Conservation (phyloP, 1,140 invertebrate genomes). For the Cyrtorhinus lividipennis region DNA sequence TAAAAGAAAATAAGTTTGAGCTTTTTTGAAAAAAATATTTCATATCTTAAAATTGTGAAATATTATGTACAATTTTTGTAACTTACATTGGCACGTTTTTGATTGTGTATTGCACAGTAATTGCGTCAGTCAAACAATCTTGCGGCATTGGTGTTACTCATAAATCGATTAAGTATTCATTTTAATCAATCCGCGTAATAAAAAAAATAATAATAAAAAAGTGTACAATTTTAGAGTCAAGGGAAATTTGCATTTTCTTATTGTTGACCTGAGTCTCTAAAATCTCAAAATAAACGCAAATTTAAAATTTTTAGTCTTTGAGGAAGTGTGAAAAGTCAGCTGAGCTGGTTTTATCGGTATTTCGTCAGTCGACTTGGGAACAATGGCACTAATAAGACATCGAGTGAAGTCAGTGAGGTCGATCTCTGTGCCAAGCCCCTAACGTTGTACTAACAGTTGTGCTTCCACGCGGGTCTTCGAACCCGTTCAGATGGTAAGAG, state of each 20-base stretch:
- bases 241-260: too few relatives aligned
- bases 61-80: neutral
- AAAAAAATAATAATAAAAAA: too few relatives aligned
- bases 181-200: too few relatives aligned
- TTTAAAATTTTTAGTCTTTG: neutral
- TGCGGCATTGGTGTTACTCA: neutral
- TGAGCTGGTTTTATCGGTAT: too few relatives aligned
- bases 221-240: too few relatives aligned
- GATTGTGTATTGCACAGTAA: neutral
- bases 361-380: too few relatives aligned
- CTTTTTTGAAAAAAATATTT: too few relatives aligned
- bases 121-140: neutral
- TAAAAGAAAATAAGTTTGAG: too few relatives aligned
- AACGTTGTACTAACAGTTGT: neutral
- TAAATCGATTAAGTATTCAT: too few relatives aligned
- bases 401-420: neutral
- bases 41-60: too few relatives aligned
- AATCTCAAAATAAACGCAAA: neutral
- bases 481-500: constrained; percentile 9
- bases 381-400: neutral
- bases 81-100: neutral
- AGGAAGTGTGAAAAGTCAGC: neutral
- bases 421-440: neutral
- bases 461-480: too few relatives aligned
- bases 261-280: too few relatives aligned